phyloP scores from a whole-genome alignment of 2,888 invertebrate genomes.

The Acleris literana region DNA sequence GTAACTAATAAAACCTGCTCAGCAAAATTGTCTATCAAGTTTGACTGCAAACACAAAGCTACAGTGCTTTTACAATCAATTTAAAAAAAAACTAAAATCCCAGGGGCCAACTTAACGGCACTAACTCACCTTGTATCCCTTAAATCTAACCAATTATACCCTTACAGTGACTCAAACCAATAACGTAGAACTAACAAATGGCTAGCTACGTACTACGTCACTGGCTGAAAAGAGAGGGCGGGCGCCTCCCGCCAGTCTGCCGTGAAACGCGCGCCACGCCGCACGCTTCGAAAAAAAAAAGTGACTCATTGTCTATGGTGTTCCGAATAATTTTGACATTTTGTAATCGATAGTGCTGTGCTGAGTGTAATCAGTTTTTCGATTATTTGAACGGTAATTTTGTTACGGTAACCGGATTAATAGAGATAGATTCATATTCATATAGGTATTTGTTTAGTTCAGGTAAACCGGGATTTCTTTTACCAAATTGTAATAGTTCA shows the following conservation, averaged over 20 bases:
- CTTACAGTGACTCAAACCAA: conserved; percentile 27
- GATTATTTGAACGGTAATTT: conserved; percentile 17
- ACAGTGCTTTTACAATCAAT: too few relatives aligned
- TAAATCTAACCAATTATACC: conserved; percentile 17
- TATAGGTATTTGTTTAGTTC: neutral
- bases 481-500: neutral
- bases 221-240: conserved; percentile 54
- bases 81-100: too few relatives aligned
- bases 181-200: conserved; percentile 33
- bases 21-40: too few relatives aligned
- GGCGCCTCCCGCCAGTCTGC: conserved; percentile 52
- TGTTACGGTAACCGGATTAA: neutral
- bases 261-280: conserved; percentile 46
- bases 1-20: too few relatives aligned
- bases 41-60: too few relatives aligned
- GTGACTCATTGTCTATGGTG: conserved; percentile 46
- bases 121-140: neutral
- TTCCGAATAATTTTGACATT: conserved; percentile 44
- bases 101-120: neutral
- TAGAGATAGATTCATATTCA: neutral
- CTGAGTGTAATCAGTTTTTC: conserved; percentile 11
- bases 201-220: conserved; percentile 31
- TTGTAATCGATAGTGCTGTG: conserved; percentile 35
- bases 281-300: conserved; percentile 48
- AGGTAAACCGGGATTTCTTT: neutral